Evolutionary conservation across 2,888 invertebrate species (phyloP).

Genomic region (Tipula lateralis): DNA sequence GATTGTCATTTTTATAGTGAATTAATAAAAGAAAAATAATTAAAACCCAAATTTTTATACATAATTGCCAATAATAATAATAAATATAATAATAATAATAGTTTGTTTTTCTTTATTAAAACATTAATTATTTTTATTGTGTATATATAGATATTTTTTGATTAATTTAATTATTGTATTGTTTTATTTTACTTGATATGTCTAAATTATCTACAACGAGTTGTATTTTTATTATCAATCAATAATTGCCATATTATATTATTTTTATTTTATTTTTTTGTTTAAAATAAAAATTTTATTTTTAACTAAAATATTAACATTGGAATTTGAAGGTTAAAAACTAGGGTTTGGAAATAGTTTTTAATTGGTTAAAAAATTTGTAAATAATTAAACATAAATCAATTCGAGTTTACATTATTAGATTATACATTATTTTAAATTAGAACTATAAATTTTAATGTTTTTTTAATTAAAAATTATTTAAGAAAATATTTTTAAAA

Average conservation of each 20-base stretch:
- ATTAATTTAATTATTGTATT: not conserved
- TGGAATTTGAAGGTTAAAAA: not conserved
- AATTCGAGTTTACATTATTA: not conserved
- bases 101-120: not conserved
- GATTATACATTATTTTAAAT: not conserved
- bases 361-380: not conserved
- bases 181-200: conserved; percentile 25
- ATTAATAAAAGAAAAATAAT: not conserved
- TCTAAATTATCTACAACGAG: conserved; percentile 29
- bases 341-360: conserved; percentile 2
- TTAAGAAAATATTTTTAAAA: conserved; percentile 19
- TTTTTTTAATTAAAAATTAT: not conserved
- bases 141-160: conserved; percentile 6
- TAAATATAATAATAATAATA: not conserved
- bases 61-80: not conserved
- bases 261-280: not conserved
- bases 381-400: not conserved
- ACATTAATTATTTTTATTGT: not conserved
- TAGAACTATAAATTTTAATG: not conserved
- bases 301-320: not conserved
- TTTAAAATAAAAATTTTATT: conserved; percentile 1
- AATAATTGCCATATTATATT: conserved; percentile 19
- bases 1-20: conserved; percentile 12
- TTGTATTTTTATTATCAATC: conserved; percentile 29
- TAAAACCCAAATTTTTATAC: not conserved